Percentiles rank a stretch among this genome's conserved stretches.
These are phyloP conservation scores for Dascillus cervinus DNA, from an alignment of 2,888 invertebrate species.

Conservation along the genomic window DNA sequence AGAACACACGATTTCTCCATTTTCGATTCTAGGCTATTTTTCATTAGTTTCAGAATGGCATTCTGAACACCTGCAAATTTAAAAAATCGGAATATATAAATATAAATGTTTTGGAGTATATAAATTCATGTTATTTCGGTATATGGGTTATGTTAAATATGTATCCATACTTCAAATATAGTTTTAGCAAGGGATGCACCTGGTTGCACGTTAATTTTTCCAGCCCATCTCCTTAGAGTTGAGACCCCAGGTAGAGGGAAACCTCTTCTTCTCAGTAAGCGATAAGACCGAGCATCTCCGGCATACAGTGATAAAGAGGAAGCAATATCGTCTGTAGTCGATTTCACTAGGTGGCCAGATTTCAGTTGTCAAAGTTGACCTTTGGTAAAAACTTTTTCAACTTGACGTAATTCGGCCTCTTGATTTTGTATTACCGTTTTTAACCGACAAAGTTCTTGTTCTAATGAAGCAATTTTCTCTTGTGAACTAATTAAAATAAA, in stretches of 20 bases:
- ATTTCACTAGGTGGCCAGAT: conserved; percentile 11
- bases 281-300: conserved; percentile 7
- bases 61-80: conserved; percentile 10
- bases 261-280: conserved; percentile 10
- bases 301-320: conserved; percentile 13
- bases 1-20: too few species aligned
- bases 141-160: too few species aligned
- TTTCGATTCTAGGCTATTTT: neutral
- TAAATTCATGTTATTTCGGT: too few species aligned
- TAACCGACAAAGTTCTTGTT: too few species aligned
- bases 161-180: too few species aligned
- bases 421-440: too few species aligned
- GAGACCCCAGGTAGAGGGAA: conserved; percentile 16
- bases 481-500: too few species aligned
- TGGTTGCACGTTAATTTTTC: conserved; percentile 17
- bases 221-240: conserved; percentile 18
- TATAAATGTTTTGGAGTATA: too few species aligned
- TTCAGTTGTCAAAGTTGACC: conserved; percentile 16
- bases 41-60: conserved; percentile 1
- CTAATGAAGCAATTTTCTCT: too few species aligned
- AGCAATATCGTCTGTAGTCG: too few species aligned
- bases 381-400: conserved; percentile 13
- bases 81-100: conserved; percentile 2
- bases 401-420: neutral
- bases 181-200: conserved; percentile 10